Base-by-base conservation (phyloP, 2,113 vertebrate genomes). In the Callipepla squamata region DNA sequence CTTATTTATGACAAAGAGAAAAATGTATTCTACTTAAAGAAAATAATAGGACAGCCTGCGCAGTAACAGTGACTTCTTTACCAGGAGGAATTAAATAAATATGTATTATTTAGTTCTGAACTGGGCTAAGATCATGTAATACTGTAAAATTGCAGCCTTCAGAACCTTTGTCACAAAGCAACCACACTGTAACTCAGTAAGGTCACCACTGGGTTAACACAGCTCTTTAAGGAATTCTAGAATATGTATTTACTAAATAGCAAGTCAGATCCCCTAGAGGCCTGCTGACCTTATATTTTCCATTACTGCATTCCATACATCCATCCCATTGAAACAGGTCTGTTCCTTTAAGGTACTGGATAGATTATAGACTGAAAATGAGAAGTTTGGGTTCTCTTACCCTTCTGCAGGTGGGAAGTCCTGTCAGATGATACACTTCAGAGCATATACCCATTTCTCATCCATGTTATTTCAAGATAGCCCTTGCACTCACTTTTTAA, bases 401-500 rank as follows among this genome's bases (percentile, higher is more conserved):
- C 19, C 16, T 50, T 15, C 7, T 5, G 6, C 34, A 77, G 6
- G 6, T 7, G 86, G 18, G 21, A 86, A 42, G 32, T 48, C 16
- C 58, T 67, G 28, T 38, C 26, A 8, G 7, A 72, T 80, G 45
- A 77, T 21, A 80, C 4, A 0, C n/a, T 76, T 77, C 36, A 40
- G 25, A 86, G 22, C 32, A 42, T 57, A n/a, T 8, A 11, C 28
- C 26, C 67, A 38, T 26, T 21, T 84, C 21, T 75, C 32, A 75
- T 45, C 19, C 17, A n/a, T 0, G 0, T 7, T 78, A 51, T 81
- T 51, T 57, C 25, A 72, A 44, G 25, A 25, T 19, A 89, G 23
- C 14, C 22, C 25, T n/a, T 63, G 28, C 0, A 0, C 25, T 80
- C 4, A 1, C n/a, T 32, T 22, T 65, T 36, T 40, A 72, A 57